phyloP scores from a whole-genome alignment of 2,888 invertebrate genomes.

The Platerodrilus igneus region DNA sequence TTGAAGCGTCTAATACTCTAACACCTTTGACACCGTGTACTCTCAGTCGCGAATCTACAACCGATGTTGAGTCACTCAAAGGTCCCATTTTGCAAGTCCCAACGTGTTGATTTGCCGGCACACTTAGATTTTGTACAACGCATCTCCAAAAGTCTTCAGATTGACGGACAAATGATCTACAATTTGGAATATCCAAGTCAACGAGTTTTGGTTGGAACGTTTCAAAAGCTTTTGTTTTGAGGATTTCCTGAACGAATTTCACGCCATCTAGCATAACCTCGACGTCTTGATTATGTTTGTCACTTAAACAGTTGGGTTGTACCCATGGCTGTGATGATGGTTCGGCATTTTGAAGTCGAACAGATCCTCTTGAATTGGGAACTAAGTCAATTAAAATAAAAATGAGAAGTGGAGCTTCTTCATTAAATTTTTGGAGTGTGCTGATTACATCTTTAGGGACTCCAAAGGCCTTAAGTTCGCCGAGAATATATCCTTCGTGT shows the following conservation, averaged over 20 bases:
- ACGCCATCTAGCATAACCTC: constrained; percentile 2
- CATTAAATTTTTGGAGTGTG: too few species aligned
- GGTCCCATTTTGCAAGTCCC: constrained; percentile 69
- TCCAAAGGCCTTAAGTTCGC: too few species aligned
- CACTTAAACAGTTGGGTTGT: too few species aligned
- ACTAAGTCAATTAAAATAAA: too few species aligned
- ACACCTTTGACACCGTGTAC: constrained; percentile 64
- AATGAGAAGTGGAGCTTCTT: too few species aligned
- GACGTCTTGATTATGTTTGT: constrained; percentile 4
- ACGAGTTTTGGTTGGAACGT: neutral
- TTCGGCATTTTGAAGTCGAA: too few species aligned
- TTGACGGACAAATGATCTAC: constrained; percentile 34
- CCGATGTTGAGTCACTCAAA: constrained; percentile 64
- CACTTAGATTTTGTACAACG: constrained; percentile 28
- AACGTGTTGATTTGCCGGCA: constrained; percentile 25
- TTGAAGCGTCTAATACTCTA: constrained; percentile 72
- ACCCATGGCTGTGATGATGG: too few species aligned
- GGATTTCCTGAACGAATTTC: neutral
- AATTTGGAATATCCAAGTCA: constrained; percentile 27
- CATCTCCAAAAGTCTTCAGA: constrained; percentile 55
- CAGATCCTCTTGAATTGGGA: too few species aligned
- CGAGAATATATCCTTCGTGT: too few species aligned
- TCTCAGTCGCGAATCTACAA: constrained; percentile 62
- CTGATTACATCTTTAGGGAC: too few species aligned
- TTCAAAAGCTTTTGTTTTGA: constrained; percentile 5